Base-by-base conservation (phyloP, 2,888 invertebrate genomes). In the Thera britannica region DNA sequence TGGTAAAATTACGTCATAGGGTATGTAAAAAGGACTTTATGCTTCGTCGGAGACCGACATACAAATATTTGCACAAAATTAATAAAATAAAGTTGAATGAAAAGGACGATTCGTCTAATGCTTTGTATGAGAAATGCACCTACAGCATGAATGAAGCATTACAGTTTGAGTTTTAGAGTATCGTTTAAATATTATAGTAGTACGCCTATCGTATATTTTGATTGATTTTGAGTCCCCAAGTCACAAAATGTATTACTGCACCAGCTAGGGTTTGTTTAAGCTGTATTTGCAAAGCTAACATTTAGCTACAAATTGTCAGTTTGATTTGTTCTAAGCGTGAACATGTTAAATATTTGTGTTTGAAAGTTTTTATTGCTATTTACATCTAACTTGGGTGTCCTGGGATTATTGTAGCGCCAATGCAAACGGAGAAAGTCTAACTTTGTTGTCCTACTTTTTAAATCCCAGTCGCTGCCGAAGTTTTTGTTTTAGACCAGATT, bases 291-390 rank as follows among this genome's bases (percentile, higher is more conserved):
- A 58, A 61, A 62, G 58, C 61, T 68, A 65, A 68, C 61, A 62
- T 65, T 64, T 62, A 61, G 61, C 54, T 68, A 49, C 68, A 68
- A 62, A 62, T 68, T 68, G 68, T 68, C 68, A 65, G 65, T 65
- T 65, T 48, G 68, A 68, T 65, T 65, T 59, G 67, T 63, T 58
- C 57, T 58, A 54, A 49, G 62, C 65, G 61, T 61, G 54, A 61
- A 65, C 58, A 54, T 58, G 64, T 58, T 62, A 62, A 11, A 55
- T 58, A 61, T 54, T 44, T 51, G 54, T 41, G 54, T 35, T 11
- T 56, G 23, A 4, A 58, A 61, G 62, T 65, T 65, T 68, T 62
- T 62, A 65, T 65, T 58, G 54, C 34, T 60, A 35, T 48, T 62
- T 58, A 61, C 48, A 58, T 57, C 48, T 68, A 35, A 52, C 34